A percentile compares a stretch with the other conserved stretches of the same genome.
Conservation (phyloP, 37 sponge, comb jelly and placozoan genomes). For the Crambe crambe region DNA sequence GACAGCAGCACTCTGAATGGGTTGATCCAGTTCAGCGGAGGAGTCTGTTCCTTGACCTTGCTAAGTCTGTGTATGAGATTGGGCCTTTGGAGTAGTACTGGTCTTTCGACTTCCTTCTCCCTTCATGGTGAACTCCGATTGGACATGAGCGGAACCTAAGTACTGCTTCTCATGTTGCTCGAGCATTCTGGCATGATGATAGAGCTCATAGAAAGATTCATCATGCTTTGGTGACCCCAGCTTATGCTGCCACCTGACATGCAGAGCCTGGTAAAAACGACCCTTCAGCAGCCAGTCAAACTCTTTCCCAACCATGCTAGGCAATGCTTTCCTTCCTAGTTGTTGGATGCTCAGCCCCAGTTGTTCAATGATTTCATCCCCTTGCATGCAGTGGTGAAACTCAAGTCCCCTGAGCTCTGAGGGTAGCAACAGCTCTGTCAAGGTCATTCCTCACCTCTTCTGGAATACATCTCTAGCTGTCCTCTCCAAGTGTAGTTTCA, state of each 20-base stretch:
- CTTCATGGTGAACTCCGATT: not conserved
- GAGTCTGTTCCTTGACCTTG: too few species aligned
- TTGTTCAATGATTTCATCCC: constrained; percentile 17
- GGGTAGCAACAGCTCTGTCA: not conserved
- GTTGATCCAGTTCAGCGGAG: too few species aligned
- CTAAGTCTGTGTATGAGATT: too few species aligned
- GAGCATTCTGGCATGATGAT: constrained; percentile 6
- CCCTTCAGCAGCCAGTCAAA: constrained; percentile 38
- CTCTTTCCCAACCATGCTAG: not conserved
- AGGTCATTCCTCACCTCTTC: not conserved
- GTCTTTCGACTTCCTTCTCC: not conserved
- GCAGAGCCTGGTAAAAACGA: constrained; percentile 20
- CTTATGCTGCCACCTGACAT: constrained; percentile 8
- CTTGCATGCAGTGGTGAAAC: constrained; percentile 28
- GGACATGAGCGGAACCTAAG: not conserved
- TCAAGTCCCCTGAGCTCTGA: constrained; percentile 23
- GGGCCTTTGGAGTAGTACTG: too few species aligned
- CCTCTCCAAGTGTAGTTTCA: constrained; percentile 27
- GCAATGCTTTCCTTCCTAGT: constrained; percentile 38
- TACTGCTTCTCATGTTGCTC: constrained; percentile 24
- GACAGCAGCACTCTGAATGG: too few species aligned
- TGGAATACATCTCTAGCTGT: constrained; percentile 8
- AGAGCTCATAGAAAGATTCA: constrained; percentile 18
- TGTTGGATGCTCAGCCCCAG: constrained; percentile 4
- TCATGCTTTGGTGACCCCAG: constrained; percentile 6